Conservation (phyloP, 92 coral and sea anemone genomes). For the Metridium senile region DNA sequence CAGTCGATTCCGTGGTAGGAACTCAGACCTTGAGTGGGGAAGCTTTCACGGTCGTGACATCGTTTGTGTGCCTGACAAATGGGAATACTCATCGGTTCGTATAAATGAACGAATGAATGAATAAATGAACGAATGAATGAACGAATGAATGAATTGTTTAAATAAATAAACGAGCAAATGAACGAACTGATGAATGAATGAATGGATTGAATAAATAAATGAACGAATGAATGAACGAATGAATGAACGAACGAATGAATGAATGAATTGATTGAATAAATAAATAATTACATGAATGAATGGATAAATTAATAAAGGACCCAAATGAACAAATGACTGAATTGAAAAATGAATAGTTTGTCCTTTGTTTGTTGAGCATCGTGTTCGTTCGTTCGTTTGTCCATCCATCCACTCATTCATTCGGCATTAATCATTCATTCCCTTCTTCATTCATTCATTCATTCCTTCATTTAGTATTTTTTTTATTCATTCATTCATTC, state of each 20-base stretch:
- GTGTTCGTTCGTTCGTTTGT: too few relatives aligned
- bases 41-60: slow-evolving; percentile 69
- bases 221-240: not conserved
- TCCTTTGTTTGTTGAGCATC: too few relatives aligned
- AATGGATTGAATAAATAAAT: not conserved
- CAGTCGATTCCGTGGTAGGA: slow-evolving; percentile 67
- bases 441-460: too few relatives aligned
- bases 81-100: slow-evolving; percentile 93
- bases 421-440: too few relatives aligned
- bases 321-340: not conserved
- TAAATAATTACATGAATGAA: not conserved
- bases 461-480: too few relatives aligned
- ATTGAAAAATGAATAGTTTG: too few relatives aligned
- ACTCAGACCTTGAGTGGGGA: slow-evolving; percentile 77
- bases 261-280: not conserved
- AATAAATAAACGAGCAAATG: not conserved
- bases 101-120: not conserved
- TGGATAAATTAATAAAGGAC: not conserved
- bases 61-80: slow-evolving; percentile 87
- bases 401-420: too few relatives aligned
- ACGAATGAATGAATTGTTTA: not conserved
- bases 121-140: not conserved
- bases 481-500: too few relatives aligned
- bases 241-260: not conserved
- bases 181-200: not conserved